Conservation (phyloP, 2,113 vertebrate species). For the Muntiacus muntjak region DNA sequence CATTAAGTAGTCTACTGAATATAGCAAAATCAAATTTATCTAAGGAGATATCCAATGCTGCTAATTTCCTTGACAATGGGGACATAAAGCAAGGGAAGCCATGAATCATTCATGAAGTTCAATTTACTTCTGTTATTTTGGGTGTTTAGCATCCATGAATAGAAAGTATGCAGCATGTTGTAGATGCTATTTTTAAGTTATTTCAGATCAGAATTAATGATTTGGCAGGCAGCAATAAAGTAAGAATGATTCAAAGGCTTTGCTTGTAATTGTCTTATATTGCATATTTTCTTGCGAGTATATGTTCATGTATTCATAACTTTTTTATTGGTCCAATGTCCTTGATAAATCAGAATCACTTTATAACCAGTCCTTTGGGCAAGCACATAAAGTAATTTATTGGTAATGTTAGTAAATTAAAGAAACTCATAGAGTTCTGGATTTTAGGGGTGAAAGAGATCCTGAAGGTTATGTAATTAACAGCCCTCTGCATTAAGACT, state of each 20-base stretch:
- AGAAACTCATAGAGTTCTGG: not conserved
- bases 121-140: constrained; percentile 67
- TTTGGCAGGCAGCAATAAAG: constrained; percentile 42
- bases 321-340: not conserved
- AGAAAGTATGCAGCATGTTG: constrained; percentile 55
- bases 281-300: constrained; percentile 19
- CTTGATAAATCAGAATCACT: constrained; percentile 25
- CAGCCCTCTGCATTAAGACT: not conserved
- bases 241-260: constrained; percentile 42
- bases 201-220: constrained; percentile 58
- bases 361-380: constrained; percentile 34
- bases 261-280: constrained; percentile 46
- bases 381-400: constrained; percentile 15
- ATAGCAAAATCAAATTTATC: constrained; percentile 69
- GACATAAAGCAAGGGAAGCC: constrained; percentile 55
- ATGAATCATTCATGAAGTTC: constrained; percentile 69
- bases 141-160: constrained; percentile 54
- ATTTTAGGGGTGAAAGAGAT: constrained; percentile 12
- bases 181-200: constrained; percentile 59
- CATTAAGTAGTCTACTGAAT: constrained; percentile 63
- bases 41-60: constrained; percentile 41
- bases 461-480: constrained; percentile 35
- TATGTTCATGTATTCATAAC: not conserved
- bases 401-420: constrained; percentile 17
- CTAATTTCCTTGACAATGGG: constrained; percentile 53